These are phyloP conservation scores for Scartelaos histophorus DNA, from an alignment of 2,113 vertebrate species.

Conservation along the genomic window DNA sequence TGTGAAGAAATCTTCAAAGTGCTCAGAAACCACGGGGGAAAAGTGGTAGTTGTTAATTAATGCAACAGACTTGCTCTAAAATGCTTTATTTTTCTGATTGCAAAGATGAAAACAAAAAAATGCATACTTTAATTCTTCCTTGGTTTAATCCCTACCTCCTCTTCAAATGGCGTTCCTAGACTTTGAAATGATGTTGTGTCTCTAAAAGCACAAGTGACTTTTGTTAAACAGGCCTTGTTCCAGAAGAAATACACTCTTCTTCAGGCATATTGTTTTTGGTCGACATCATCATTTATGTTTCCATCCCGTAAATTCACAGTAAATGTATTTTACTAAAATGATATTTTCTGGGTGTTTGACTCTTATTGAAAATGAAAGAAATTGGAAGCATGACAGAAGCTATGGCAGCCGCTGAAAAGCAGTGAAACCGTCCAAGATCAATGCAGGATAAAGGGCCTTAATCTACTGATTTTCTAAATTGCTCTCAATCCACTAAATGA, in stretches of 20 bases:
- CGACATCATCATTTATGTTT: constrained; percentile 60
- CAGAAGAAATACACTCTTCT: constrained; percentile 44
- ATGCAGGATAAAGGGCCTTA: constrained; percentile 44
- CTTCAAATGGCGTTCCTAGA: constrained; percentile 49
- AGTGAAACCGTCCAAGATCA: constrained; percentile 42
- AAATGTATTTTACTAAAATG: constrained; percentile 61
- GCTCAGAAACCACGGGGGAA: constrained; percentile 66
- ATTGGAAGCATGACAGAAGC: constrained; percentile 43
- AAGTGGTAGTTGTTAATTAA: constrained; percentile 72
- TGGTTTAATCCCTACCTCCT: constrained; percentile 61
- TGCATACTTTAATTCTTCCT: constrained; percentile 57
- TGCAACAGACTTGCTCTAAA: constrained; percentile 59
- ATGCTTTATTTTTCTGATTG: constrained; percentile 66
- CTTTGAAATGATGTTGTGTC: constrained; percentile 59
- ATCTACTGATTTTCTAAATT: constrained; percentile 48
- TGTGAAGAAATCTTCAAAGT: constrained; percentile 74
- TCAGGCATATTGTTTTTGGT: constrained; percentile 63
- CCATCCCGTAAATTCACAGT: constrained; percentile 61
- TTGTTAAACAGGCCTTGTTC: constrained; percentile 56
- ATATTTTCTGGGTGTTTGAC: constrained; percentile 59
- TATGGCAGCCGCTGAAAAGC: constrained; percentile 35
- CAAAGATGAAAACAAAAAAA: constrained; percentile 52
- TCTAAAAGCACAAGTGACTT: constrained; percentile 52
- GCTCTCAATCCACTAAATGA: constrained; percentile 38
- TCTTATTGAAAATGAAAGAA: constrained; percentile 56